Base-by-base conservation (phyloP, 2,113 vertebrate genomes). In the Stigmatopora argus region DNA sequence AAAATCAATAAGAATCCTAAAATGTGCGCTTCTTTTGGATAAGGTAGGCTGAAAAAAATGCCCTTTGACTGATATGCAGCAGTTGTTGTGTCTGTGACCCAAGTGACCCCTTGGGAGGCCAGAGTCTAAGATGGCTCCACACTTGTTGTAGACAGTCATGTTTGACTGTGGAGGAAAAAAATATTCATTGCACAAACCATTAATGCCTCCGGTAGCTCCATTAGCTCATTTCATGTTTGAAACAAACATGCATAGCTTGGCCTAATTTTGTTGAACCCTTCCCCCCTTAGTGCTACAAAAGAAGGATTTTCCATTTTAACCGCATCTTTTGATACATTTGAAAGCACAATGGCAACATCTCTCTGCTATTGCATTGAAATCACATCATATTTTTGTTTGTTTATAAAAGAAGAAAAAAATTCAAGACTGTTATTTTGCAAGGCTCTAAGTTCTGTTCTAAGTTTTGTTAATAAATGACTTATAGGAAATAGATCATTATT, bases 21-120 rank as follows among this genome's bases (percentile, higher is more conserved):
- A 69, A 69, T 44, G 59, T 70, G 68, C 73, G 74, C 83, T 84
- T 56, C 69, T 59, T 67, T 78, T 75, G 66, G 57, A 62, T 74
- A 19, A 71, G 67, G 63, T 38, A 47, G 46, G 67, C 70, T 68
- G 74, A 81, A 82, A 85, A 31, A 87, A 86, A 86, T 76, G 74
- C 72, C 76, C 70, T 69, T 64, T 89, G 86, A 86, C 74, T 79
- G 87, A 88, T 83, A 63, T 63, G 74, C 56, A 75, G 72, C 89
- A 91, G 86, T 90, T 90, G 89, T 89, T 70, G 57, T 52, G 56
- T 57, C 64, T 49, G 61, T 78, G 76, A 79, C 82, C 78, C 58
- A 14, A 0, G 1, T 67, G 77, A 73, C 77, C 65, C 72, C 65
- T 49, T 4, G 44, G 53, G 67, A 64, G 69, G 63, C 70, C 75